phyloP scores from a whole-genome alignment of 2,888 invertebrate genomes.

The Cepaea hortensis region DNA sequence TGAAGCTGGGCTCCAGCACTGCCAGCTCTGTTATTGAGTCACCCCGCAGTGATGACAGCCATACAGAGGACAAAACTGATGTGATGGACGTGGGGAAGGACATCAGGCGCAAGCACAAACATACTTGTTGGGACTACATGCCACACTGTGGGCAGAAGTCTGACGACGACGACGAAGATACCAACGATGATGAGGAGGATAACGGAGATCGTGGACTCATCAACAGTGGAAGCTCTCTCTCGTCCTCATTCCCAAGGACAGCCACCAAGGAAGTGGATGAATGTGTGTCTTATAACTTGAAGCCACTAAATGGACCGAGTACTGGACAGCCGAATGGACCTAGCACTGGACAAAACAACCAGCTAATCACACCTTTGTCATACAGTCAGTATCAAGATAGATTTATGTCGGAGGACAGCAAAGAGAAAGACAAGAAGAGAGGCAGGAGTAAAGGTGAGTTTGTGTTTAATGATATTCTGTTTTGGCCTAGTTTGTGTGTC shows the following conservation, averaged over 20 bases:
- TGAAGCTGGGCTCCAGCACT: slow-evolving; percentile 58
- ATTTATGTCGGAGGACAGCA: not conserved
- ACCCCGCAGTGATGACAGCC: slow-evolving; percentile 61
- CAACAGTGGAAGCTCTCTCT: not conserved
- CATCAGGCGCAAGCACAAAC: not conserved
- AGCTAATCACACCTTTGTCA: not conserved
- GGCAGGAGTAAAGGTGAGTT: slow-evolving; percentile 16
- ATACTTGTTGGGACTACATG: slow-evolving; percentile 21
- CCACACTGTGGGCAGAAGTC: not conserved
- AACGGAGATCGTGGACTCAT: not conserved
- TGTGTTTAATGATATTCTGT: no score
- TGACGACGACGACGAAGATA: slow-evolving; percentile 5
- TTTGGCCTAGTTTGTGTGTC: no score
- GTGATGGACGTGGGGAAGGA: no score
- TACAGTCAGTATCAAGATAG: slow-evolving; percentile 1
- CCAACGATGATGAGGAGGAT: slow-evolving; percentile 8
- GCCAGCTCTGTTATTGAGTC: slow-evolving; percentile 64
- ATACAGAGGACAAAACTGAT: slow-evolving; percentile 34
- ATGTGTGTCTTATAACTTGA: slow-evolving; percentile 8
- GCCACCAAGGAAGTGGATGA: not conserved
- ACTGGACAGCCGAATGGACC: not conserved
- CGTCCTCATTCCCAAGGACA: not conserved
- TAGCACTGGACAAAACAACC: not conserved
- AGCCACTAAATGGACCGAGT: not conserved
- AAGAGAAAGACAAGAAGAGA: slow-evolving; percentile 17